Conservation (phyloP, 2,797 vertebrate species). For the Crypturellus tataupa region DNA sequence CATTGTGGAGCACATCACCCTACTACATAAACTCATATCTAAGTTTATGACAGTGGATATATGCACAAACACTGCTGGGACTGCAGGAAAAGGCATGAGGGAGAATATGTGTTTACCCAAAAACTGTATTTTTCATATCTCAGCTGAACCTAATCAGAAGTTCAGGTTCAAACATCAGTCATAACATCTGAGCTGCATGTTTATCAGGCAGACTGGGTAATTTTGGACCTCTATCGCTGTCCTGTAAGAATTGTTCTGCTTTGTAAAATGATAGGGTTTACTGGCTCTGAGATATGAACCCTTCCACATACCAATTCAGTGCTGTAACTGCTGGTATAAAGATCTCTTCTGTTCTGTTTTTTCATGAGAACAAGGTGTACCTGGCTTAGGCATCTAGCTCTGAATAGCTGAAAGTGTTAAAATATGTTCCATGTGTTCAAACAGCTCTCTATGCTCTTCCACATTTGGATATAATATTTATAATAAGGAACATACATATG, state of each 20-base stretch:
- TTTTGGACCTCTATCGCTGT: not conserved
- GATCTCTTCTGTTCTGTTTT: not conserved
- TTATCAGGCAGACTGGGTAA: not conserved
- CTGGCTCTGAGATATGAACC: not conserved
- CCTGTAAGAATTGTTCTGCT: not conserved
- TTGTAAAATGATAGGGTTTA: not conserved
- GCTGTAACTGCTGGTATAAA: not conserved
- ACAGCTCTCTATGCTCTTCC: not conserved
- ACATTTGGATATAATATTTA: constrained; percentile 40
- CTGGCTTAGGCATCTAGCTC: not conserved
- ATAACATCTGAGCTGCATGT: not conserved
- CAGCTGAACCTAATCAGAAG: not conserved
- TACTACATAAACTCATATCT: not conserved
- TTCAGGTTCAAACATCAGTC: not conserved
- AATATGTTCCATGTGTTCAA: constrained; percentile 10
- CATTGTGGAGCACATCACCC: not conserved
- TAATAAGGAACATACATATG: not conserved
- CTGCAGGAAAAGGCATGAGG: not conserved
- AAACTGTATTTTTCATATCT: not conserved
- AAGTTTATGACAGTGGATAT: not conserved
- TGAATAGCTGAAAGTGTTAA: not conserved
- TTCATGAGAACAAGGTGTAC: not conserved
- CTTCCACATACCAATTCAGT: not conserved
- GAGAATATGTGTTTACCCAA: not conserved
- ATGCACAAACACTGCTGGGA: not conserved